Base-by-base conservation (phyloP, 2,797 vertebrate genomes). In the Delichon dasypus region DNA sequence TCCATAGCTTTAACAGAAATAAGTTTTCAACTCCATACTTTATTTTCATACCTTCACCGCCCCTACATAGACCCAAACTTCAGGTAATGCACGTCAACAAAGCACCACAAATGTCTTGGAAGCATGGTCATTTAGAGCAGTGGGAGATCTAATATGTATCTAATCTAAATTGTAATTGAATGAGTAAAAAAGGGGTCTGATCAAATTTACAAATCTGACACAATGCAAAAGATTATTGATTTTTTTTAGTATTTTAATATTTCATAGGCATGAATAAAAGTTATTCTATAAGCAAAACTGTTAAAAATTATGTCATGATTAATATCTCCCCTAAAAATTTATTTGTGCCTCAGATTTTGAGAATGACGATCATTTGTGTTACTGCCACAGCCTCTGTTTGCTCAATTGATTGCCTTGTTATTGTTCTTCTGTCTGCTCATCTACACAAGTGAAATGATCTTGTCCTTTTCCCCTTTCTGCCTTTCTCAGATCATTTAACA, bases 401-500 rank as follows among this genome's bases (percentile, higher is more conserved):
- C 67, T 90, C 94, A 95, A 38, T 23, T 90, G 87, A 90, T 91
- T 90, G 87, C 7, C 26, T 76, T 85, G 70, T 54, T 94, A 60
- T 71, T 95, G 75, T 70, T 93, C 92, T 93, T 60, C 44, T 91
- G 68, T 87, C 87, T 85, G 65, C 72, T 96, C 83, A 80, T 83
- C 74, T 89, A 62, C 67, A 88, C 50, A 54, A 86, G n/a, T 70
- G 32, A 94, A 96, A 95, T 94, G 60, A 87, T 73, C 79, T 82
- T 94, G 71, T 70, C n/a, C 26, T 89, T 92, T 89, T n/a, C 68
- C 72, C 38, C 87, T 91, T 87, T 85, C 58, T 89, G 72, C n/a
- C 50, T 96, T 93, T 83, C 85, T 96, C 85, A 96, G 90, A 78
- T 93, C 95, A 96, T 96, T 97, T 97, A 96, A 89, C 73, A 76